Evolutionary conservation across 1,140 invertebrate species (phyloP), one percentile per base, ranked within the genome.

Genomic region (Batillaria attramentaria): DNA sequence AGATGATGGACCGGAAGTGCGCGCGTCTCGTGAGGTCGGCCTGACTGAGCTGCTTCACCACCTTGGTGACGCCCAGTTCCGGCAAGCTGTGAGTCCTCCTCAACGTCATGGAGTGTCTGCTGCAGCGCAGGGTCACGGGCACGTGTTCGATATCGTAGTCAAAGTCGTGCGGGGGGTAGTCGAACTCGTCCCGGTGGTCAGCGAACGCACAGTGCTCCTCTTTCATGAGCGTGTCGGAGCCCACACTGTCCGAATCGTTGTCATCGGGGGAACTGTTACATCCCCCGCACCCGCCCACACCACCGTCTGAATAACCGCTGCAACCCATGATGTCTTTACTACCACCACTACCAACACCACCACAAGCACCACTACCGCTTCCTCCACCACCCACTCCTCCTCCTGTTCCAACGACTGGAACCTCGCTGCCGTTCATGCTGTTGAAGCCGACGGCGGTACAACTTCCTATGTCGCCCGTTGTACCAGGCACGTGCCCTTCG

Each of bases 1-100:
- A 94, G 16, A 91, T 86, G 28, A 90, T 87, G 43, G 86, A 87
- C 6, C 86, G 72, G 62, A 86, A 84, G 62, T 88, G 86, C 16
- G 85, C 84, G 50, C 80, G 79, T 31, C 83, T 81, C 8, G 77
- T 77, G 28, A 83, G 84, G 37, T 84, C 90, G 72, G 70, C 80
- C 31, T 82, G 77, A 65, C 81, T 86, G 18, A 88, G 81, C 78
- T 89, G 87, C 18, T 85, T 85, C 6, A 89, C 87, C 0, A 88
- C 85, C 20, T 82, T 82, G 81, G 88, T 85, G 1, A 87, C 85
- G 41, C 85, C 84, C 37, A 88, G 62, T 28, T 89, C 87, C 72
- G 85, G 87, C 37, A 87, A 72, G 37, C 73, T 75, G 50, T 42
- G 83, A 81, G 8, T 80, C 80, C 37, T 83, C 77, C 65, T 82